Evolutionary conservation across 2,797 vertebrate genomes (phyloP), one percentile per base, ranked within the genome.

Genomic region (Leuciscus waleckii): DNA sequence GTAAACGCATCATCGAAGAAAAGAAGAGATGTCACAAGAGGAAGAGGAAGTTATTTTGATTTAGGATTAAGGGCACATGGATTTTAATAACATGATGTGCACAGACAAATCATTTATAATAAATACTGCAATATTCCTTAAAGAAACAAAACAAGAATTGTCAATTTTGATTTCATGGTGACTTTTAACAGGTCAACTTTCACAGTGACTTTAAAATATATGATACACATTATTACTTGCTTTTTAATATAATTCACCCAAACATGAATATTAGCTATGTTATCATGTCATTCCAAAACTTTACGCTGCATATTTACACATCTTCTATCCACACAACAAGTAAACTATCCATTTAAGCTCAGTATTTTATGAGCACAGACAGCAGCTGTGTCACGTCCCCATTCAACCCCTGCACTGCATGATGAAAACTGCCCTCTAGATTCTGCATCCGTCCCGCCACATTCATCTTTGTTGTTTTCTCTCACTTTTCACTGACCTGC

Each of bases 381-480:
- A 54, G 23, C 13, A 41, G 32, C 65, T 77, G n/a, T 46, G 56
- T 19, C 39, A 51, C 75, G 23, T 76, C 80, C 76, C 26, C 29
- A 13, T 26, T 7, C 76, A 39, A 68, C 73, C 80, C 58, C n/a
- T 37, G 37, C 37, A 32, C 56, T n/a, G 61, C 41, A 26, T 41
- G 23, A 65, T 41, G 23, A 84, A 76, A 67, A 51, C 69, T 35
- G 65, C 41, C 26, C 7, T 54, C 8, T 61, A 29, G 84, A 85
- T 78, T 37, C 79, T 32, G 81, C 43, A 73, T 80, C 61, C 8
- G 32, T 26, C 32, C 49, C 82, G 35, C 21, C 70, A 46, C 65
- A 71, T 70, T 79, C 39, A 79, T 85, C 17, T 77, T 43, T n/a
- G 41, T 71, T 87, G 82, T 70, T 81, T 80, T 73, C 49, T 84